A percentile compares a stretch with the other conserved stretches of the same genome.
These are phyloP conservation scores for Drosophila yakuba DNA, from an alignment of 1,140 invertebrate genomes.

Conservation along the genomic window DNA sequence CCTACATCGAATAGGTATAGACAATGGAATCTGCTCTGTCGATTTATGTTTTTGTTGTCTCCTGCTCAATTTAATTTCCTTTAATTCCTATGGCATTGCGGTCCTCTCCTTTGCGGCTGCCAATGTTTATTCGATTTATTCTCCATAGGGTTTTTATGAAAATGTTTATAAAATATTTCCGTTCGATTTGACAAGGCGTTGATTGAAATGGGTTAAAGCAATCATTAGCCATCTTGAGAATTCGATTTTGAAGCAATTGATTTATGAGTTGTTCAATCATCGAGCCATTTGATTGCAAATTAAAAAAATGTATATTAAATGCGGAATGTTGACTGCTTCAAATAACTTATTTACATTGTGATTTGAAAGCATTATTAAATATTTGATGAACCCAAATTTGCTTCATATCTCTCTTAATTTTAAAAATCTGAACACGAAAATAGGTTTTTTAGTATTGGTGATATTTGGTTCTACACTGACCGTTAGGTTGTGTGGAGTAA, in stretches of 20 bases:
- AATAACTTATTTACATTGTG: too few species aligned
- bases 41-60: constrained; percentile 32
- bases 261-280: constrained; percentile 59
- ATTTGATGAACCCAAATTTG: too few species aligned
- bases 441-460: constrained; percentile 26
- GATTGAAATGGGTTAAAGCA: constrained; percentile 74
- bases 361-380: too few species aligned
- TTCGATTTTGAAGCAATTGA: constrained; percentile 51
- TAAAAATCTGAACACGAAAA: constrained; percentile 11
- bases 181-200: constrained; percentile 67
- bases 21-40: constrained; percentile 35
- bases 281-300: constrained; percentile 30
- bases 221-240: constrained; percentile 53
- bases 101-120: constrained; percentile 23
- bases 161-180: constrained; percentile 82
- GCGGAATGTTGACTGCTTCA: constrained; percentile 1
- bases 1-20: constrained; percentile 34
- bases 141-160: constrained; percentile 29
- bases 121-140: constrained; percentile 29
- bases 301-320: constrained; percentile 10
- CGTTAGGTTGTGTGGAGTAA: constrained; percentile 28
- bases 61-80: constrained; percentile 76
- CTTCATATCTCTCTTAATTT: too few species aligned
- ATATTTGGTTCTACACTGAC: constrained; percentile 7
- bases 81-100: constrained; percentile 56